Evolutionary conservation across 2,888 invertebrate species (phyloP).

Genomic region (Lamellibrachia columna): DNA sequence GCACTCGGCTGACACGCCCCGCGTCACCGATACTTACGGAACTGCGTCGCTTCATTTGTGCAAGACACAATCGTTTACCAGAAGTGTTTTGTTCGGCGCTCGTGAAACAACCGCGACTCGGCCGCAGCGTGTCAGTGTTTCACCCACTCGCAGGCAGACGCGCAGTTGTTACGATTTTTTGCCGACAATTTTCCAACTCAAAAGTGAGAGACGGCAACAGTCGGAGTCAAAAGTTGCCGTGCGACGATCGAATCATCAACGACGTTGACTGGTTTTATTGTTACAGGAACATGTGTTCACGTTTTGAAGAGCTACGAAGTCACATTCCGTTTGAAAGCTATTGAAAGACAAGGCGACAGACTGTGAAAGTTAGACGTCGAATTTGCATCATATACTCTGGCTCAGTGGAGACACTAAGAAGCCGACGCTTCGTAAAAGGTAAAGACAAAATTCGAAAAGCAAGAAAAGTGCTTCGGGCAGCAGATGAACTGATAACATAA

Average conservation of each 20-base stretch:
- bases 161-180: background rate
- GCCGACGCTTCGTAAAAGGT: background rate
- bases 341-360: background rate
- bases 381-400: background rate
- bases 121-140: background rate
- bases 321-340: background rate
- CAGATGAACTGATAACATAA: background rate
- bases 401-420: background rate
- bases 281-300: background rate
- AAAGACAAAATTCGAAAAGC: background rate
- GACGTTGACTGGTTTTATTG: background rate
- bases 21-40: background rate
- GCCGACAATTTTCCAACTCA: background rate
- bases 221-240: background rate
- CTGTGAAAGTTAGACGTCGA: background rate
- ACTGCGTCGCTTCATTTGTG: background rate
- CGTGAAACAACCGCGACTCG: background rate
- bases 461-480: background rate
- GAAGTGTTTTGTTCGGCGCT: background rate
- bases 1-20: background rate
- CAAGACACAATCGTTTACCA: background rate
- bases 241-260: background rate
- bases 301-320: background rate
- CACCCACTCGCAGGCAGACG: background rate
- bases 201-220: background rate